Evolutionary conservation across 2,888 invertebrate species (phyloP).

Genomic region (Orchestes rusci): DNA sequence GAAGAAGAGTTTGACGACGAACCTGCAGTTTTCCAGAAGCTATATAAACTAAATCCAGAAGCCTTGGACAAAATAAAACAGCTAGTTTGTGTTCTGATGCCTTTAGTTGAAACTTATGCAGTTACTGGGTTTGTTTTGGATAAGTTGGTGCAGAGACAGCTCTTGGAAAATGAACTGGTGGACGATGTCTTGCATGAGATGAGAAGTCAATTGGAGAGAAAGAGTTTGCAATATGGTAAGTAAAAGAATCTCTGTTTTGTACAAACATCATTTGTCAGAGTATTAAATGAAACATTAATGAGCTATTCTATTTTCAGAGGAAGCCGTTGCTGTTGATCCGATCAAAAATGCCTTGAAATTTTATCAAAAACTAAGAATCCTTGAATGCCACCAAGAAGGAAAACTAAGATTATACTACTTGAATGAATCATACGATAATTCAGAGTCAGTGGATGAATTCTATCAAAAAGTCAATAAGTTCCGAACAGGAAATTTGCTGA

Average conservation of each 20-base stretch:
- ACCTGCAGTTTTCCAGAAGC: conserved; percentile 32
- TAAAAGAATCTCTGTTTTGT: not conserved
- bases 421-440: conserved; percentile 37
- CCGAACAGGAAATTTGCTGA: conserved; percentile 10
- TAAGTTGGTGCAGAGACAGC: conserved; percentile 48
- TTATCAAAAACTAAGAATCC: conserved; percentile 71
- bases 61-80: conserved; percentile 34
- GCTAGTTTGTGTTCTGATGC: conserved; percentile 56
- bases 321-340: conserved; percentile 81
- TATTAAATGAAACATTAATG: too few relatives aligned
- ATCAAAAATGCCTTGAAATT: conserved; percentile 78
- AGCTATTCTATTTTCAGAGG: conserved; percentile 70
- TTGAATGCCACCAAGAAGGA: conserved; percentile 51
- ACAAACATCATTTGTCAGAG: too few relatives aligned
- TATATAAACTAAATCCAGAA: conserved; percentile 32
- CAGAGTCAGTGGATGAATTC: conserved; percentile 34
- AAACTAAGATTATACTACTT: conserved; percentile 40
- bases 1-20: conserved; percentile 40
- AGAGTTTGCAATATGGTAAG: conserved; percentile 36
- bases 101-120: conserved; percentile 68
- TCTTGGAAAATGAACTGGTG: conserved; percentile 61
- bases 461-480: conserved; percentile 38
- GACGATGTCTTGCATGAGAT: conserved; percentile 59
- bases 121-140: conserved; percentile 55
- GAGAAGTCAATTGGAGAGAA: conserved; percentile 54